These are phyloP conservation scores for Nymphicus hollandicus DNA, from an alignment of 2,113 vertebrate genomes.

Conservation along the genomic window DNA sequence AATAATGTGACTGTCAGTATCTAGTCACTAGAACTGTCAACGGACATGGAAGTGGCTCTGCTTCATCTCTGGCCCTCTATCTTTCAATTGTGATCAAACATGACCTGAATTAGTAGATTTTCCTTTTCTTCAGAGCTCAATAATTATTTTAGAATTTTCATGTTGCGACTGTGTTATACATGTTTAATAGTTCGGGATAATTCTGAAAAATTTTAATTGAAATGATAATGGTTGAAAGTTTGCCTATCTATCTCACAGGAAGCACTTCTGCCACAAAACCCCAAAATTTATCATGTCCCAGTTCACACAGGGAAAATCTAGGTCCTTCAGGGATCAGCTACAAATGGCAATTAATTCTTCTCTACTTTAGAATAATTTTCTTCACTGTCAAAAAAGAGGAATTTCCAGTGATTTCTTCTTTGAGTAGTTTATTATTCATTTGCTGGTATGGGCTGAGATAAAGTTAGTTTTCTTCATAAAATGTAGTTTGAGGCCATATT, in stretches of 20 bases:
- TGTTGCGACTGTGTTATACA: not conserved
- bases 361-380: not conserved
- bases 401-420: not conserved
- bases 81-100: not conserved
- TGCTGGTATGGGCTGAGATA: no score
- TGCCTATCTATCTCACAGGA: not conserved
- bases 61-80: not conserved
- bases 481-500: no score
- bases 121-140: not conserved
- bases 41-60: not conserved
- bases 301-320: fast-evolving
- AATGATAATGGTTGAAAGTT: not conserved
- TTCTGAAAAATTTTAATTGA: not conserved
- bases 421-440: not conserved
- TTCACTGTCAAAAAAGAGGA: not conserved
- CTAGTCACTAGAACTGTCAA: not conserved
- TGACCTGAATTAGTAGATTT: not conserved
- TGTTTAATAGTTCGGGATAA: not conserved
- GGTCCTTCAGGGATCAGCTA: not conserved
- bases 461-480: no score
- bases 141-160: not conserved
- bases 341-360: not conserved
- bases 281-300: not conserved
- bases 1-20: not conserved
- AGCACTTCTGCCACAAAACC: not conserved